Percentiles rank a stretch among this genome's conserved stretches.
Evolutionary conservation across 2,888 invertebrate species (phyloP).

Genomic region (Agriopis aurantiaria): DNA sequence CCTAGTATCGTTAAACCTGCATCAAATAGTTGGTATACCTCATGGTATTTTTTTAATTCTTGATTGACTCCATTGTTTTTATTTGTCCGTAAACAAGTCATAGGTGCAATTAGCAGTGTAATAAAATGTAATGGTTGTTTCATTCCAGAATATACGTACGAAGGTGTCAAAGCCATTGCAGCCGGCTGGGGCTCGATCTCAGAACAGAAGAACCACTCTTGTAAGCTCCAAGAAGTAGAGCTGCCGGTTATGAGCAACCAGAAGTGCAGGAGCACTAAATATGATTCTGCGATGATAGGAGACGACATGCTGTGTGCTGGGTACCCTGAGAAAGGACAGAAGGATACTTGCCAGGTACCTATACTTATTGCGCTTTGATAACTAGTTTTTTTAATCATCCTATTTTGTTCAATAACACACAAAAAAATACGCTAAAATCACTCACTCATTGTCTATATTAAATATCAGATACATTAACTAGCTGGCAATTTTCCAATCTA

Average conservation of each 20-base stretch:
- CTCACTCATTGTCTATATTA: too few species aligned
- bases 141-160: conserved; percentile 73
- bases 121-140: not conserved
- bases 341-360: conserved; percentile 93
- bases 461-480: too few species aligned
- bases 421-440: too few species aligned
- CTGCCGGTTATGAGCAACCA: conserved; percentile 89
- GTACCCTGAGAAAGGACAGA: conserved; percentile 89
- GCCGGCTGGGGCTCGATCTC: conserved; percentile 95
- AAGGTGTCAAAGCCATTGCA: conserved; percentile 90
- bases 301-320: conserved; percentile 96
- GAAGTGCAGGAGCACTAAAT: conserved; percentile 91
- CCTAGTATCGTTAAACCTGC: too few species aligned
- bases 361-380: conserved; percentile 56
- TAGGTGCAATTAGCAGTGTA: too few species aligned
- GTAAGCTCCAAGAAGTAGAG: conserved; percentile 93
- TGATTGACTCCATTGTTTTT: too few species aligned
- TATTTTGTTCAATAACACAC: too few species aligned
- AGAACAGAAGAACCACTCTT: conserved; percentile 94
- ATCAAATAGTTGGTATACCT: too few species aligned
- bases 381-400: too few species aligned
- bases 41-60: too few species aligned
- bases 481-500: too few species aligned
- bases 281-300: conserved; percentile 92
- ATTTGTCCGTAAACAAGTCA: too few species aligned